Base-by-base conservation (phyloP, 2,888 invertebrate species). In the Teleogryllus oceanicus region DNA sequence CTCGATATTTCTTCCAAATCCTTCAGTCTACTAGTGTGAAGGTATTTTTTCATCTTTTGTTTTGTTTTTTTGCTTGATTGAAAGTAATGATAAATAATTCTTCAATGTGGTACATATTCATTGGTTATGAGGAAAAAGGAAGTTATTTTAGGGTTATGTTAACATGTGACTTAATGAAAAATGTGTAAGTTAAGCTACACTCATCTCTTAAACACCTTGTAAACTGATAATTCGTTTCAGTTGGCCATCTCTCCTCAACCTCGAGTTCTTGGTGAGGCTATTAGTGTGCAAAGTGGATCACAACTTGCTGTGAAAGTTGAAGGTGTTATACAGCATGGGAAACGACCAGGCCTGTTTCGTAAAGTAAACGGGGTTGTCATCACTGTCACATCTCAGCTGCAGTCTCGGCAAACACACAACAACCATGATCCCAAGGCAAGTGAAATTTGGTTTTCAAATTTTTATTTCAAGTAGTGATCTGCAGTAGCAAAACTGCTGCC, bases 291-390 rank as follows among this genome's bases (percentile, higher is more conserved):
- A 81, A 92, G 93, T 75, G 94, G 94, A 80, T 94, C 96, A 83
- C 94, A 96, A 83, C 90, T 98, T 81, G 96, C 97, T 1, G 91
- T 98, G 49, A 97, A 96, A 89, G 94, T 98, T 2, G 98, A 98
- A 87, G 98, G 98, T 0, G 96, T 98, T 1, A 91, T 97, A 78
- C 93, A 94, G 84, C 93, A 93, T 83, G 93, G 92, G 49, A 90
- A 89, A 83, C 88, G 89, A 81, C 91, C 92, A 11, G 92, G 93
- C 10, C 86, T 93, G 16, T 94, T 92, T 85, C 89, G 95, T 74
- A 90, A 91, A 84, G 92, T 96, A 82, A 89, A 91, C 83, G 91
- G 92, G 82, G 92, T 95, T 81, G 90, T 92, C 84, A 89, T 96
- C 51, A 92, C 90, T 2, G 91, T 94, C 4, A 91, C 91, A 0